Evolutionary conservation across 2,113 vertebrate genomes (phyloP), one percentile per base, ranked within the genome.

Genomic region (Sinocyclocheilus maitianheensis): DNA sequence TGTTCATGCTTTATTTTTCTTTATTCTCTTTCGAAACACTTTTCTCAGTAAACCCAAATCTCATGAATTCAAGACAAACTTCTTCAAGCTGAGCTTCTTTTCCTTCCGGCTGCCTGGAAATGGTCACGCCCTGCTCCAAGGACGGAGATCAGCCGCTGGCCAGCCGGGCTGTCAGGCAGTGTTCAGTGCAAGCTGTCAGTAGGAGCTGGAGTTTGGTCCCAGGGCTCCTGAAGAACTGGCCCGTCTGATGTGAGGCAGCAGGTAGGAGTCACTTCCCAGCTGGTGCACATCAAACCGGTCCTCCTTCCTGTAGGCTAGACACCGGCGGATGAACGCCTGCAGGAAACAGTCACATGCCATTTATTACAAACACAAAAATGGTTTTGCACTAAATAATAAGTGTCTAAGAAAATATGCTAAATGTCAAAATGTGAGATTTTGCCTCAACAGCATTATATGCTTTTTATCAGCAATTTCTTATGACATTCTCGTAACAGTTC

Each of bases 211-310:
- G 65, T 96, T 97, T 75, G 97, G 95, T 86, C 95, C 93, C 91
- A 99, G 94, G 90, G 97, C 98, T 93, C 98, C 98, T 93, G 98
- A 99, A 92, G 98, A 99, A 94, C 97, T 99, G 34, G 98, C 98
- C 94, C 98, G 96, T 91, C 98, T 96, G 95, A 99, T 99, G 89
- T 99, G 98, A 82, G 98, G 98, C 76, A 99, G 97, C 92, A 99
- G 95, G 91, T 99, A 99, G 34, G 97, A 95, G 92, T 99, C 98
- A 6, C 97, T 98, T 77, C 97, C 97, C 93, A 99, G 93, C 91
- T 98, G 98, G 91, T 98, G 97, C 83, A 99, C 98, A 75, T 97
- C 97, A 79, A 98, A 96, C 43, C 98, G 95, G 90, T 99, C 98
- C 91, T 99, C 98, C 93, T 99, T 99, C 89, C 98, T 96, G 92